phyloP scores from a whole-genome alignment of 2,797 vertebrate species.

The Falco biarmicus region DNA sequence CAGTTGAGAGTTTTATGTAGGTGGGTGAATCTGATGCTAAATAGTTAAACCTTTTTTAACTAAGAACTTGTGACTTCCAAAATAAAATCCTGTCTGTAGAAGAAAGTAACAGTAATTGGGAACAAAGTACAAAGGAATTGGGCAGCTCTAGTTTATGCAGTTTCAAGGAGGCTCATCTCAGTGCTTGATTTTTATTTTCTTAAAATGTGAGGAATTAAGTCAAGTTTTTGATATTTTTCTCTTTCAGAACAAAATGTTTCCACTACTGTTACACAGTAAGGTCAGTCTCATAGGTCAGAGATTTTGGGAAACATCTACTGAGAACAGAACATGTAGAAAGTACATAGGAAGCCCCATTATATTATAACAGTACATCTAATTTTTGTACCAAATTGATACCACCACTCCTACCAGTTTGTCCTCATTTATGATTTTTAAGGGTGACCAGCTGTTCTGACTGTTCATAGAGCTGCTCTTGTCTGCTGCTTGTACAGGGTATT shows the following conservation, averaged over 20 bases:
- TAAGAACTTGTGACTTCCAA: slow-evolving; percentile 35
- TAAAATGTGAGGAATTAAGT: not conserved
- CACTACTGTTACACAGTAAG: not conserved
- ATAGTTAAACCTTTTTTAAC: slow-evolving; percentile 54
- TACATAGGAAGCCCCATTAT: not conserved
- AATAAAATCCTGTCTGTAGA: slow-evolving; percentile 12
- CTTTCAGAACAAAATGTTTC: not conserved
- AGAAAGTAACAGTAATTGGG: not conserved
- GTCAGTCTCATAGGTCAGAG: not conserved
- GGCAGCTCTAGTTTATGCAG: not conserved
- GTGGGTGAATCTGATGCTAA: slow-evolving; percentile 42
- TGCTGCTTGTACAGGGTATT: not conserved
- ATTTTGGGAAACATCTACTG: not conserved
- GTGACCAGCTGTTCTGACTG: not conserved
- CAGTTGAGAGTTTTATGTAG: slow-evolving; percentile 45
- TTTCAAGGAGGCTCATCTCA: not conserved
- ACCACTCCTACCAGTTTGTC: not conserved
- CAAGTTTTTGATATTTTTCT: not conserved
- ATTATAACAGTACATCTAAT: not conserved
- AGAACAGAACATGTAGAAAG: not conserved
- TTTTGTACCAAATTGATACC: not conserved
- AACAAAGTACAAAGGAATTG: not conserved
- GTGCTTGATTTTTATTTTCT: not conserved
- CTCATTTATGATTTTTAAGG: not conserved
- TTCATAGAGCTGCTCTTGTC: not conserved